phyloP scores from a whole-genome alignment of 2,888 invertebrate genomes.

The Drosophila pegasa region DNA sequence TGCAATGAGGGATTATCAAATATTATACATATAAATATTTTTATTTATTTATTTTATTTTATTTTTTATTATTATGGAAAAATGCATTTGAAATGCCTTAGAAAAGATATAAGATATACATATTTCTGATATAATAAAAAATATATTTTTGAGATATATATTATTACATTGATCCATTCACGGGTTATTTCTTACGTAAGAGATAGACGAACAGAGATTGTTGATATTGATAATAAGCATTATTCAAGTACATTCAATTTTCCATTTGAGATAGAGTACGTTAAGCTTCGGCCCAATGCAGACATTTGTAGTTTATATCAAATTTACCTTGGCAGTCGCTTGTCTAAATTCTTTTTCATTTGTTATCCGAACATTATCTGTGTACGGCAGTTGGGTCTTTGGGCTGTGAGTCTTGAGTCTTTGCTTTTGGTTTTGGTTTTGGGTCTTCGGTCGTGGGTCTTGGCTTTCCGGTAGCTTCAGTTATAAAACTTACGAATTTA shows the following conservation, averaged over 20 bases:
- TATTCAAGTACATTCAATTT: too few species aligned
- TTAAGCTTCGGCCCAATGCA: conserved; percentile 1
- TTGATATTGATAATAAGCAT: too few species aligned
- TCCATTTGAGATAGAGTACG: conserved; percentile 11
- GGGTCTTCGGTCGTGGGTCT: conserved; percentile 31
- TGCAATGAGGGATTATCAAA: background rate
- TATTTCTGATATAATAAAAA: background rate
- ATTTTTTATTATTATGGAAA: background rate
- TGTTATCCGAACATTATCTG: conserved; percentile 65
- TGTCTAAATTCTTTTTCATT: conserved; percentile 77
- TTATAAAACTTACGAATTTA: conserved; percentile 74
- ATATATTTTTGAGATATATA: background rate
- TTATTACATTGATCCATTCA: too few species aligned
- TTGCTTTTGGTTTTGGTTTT: conserved; percentile 14
- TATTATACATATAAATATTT: too few species aligned
- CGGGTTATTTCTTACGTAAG: too few species aligned
- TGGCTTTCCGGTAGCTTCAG: conserved; percentile 73
- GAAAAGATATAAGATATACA: too few species aligned
- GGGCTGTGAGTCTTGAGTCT: conserved; percentile 25
- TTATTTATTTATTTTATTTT: background rate
- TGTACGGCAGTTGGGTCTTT: conserved; percentile 14
- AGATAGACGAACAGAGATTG: too few species aligned
- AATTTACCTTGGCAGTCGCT: conserved; percentile 55
- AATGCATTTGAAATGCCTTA: background rate
- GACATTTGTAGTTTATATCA: conserved; percentile 32